Conservation (phyloP, 2,888 invertebrate species). For the Kryphioiulus occultus region DNA sequence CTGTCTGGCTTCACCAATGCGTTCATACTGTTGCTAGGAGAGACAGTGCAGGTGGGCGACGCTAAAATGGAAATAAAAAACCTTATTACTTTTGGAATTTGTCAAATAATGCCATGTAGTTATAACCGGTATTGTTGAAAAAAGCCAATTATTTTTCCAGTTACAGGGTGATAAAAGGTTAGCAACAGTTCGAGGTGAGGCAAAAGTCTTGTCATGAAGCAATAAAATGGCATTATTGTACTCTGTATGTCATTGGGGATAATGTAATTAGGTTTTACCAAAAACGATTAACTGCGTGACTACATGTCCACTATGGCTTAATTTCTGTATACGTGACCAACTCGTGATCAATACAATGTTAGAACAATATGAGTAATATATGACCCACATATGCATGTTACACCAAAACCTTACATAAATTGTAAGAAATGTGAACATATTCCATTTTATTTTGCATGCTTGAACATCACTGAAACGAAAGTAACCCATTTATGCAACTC, state of each 20-base stretch:
- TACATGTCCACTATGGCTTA: background rate
- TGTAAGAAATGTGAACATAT: too few species aligned
- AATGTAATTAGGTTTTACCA: conserved; percentile 13
- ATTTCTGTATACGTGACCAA: background rate
- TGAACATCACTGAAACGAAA: too few species aligned
- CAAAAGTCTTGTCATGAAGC: background rate
- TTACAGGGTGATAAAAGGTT: background rate
- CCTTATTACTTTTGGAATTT: background rate
- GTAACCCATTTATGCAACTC: too few species aligned
- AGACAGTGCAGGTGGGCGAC: background rate
- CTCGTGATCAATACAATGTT: background rate
- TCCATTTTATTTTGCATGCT: too few species aligned
- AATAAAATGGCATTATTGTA: background rate
- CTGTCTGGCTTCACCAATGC: conserved; percentile 43
- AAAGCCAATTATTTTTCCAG: background rate
- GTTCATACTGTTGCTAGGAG: conserved; percentile 41
- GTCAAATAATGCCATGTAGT: background rate
- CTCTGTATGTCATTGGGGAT: background rate
- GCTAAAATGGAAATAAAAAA: background rate
- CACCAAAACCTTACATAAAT: too few species aligned
- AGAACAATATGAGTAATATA: too few species aligned
- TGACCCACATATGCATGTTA: too few species aligned
- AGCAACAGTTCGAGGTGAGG: background rate
- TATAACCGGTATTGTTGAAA: conserved; percentile 18
- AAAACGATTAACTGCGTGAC: background rate